These are phyloP conservation scores for Grapholita molesta DNA, from an alignment of 1,140 invertebrate species.

Conservation along the genomic window DNA sequence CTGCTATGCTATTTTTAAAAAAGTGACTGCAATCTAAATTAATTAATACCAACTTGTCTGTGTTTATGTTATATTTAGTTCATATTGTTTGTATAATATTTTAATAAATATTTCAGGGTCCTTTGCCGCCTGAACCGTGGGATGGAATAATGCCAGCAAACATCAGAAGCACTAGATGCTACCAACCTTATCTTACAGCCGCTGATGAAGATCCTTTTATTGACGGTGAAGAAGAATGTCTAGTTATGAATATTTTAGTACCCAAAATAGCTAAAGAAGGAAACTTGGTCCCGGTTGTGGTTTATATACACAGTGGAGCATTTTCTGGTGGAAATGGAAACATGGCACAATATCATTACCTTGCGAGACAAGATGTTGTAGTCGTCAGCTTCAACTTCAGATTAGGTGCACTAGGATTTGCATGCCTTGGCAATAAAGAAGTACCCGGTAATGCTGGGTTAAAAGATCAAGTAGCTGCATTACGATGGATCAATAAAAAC, in stretches of 20 bases:
- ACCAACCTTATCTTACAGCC: constrained; percentile 52
- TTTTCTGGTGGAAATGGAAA: constrained; percentile 59
- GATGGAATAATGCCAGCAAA: constrained; percentile 39
- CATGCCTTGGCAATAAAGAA: constrained; percentile 78
- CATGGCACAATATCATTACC: constrained; percentile 53
- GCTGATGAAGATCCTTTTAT: constrained; percentile 44
- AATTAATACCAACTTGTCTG: too few relatives aligned
- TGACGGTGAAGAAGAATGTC: constrained; percentile 59
- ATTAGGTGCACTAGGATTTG: constrained; percentile 75
- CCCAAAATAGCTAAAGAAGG: constrained; percentile 47
- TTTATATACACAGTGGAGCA: constrained; percentile 67
- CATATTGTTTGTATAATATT: too few relatives aligned
- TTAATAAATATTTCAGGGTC: constrained; percentile 58
- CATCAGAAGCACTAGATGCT: constrained; percentile 40
- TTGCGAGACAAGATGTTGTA: constrained; percentile 59
- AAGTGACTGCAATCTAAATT: too few relatives aligned
- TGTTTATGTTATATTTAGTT: too few relatives aligned
- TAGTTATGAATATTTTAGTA: constrained; percentile 50
- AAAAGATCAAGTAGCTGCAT: constrained; percentile 79
- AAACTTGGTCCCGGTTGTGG: constrained; percentile 59
- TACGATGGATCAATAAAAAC: constrained; percentile 80
- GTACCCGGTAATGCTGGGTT: constrained; percentile 82
- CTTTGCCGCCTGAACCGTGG: constrained; percentile 54
- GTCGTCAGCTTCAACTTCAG: constrained; percentile 62
- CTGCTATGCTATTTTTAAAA: too few relatives aligned